Percentiles rank a stretch among this genome's conserved stretches.
These are phyloP conservation scores for Caenorhabditis macrosperma DNA, from an alignment of 2,888 invertebrate species.

Conservation along the genomic window DNA sequence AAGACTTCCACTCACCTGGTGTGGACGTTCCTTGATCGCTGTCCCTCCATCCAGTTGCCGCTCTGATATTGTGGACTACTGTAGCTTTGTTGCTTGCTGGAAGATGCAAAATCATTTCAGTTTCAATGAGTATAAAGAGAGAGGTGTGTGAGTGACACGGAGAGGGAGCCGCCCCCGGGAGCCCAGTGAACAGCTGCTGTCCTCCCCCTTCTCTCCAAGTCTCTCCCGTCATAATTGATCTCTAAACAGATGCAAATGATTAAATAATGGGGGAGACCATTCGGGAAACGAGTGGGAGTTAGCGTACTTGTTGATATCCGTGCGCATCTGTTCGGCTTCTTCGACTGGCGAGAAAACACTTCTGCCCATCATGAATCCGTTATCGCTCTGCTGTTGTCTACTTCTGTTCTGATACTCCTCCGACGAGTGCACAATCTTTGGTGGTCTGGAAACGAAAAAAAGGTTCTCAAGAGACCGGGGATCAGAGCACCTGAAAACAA, in stretches of 20 bases:
- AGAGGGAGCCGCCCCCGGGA: conserved; percentile 47
- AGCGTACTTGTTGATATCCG: conserved; percentile 62
- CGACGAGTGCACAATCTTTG: conserved; percentile 51
- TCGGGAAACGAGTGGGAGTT: conserved; percentile 4
- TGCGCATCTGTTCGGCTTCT: conserved; percentile 69
- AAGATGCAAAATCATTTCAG: background rate
- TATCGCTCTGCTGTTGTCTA: conserved; percentile 7
- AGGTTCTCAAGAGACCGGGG: background rate
- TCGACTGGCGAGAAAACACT: conserved; percentile 71
- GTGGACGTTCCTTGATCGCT: conserved; percentile 50
- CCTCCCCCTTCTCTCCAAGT: background rate
- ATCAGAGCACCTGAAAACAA: conserved; percentile 61
- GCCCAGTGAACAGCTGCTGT: conserved; percentile 30
- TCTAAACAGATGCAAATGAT: conserved; percentile 33
- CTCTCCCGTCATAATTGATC: conserved; percentile 19
- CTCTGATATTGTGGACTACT: conserved; percentile 59
- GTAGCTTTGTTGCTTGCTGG: conserved; percentile 59
- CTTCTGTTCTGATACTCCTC: conserved; percentile 49
- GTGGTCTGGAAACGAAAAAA: conserved; percentile 42
- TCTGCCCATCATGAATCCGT: conserved; percentile 65
- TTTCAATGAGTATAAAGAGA: conserved; percentile 9
- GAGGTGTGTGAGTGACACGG: conserved; percentile 30
- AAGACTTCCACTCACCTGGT: conserved; percentile 12
- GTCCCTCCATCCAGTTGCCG: conserved; percentile 60
- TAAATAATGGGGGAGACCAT: conserved; percentile 13